Base-by-base conservation (phyloP, 2,888 invertebrate genomes). In the Rhagophthalmus giganteus region DNA sequence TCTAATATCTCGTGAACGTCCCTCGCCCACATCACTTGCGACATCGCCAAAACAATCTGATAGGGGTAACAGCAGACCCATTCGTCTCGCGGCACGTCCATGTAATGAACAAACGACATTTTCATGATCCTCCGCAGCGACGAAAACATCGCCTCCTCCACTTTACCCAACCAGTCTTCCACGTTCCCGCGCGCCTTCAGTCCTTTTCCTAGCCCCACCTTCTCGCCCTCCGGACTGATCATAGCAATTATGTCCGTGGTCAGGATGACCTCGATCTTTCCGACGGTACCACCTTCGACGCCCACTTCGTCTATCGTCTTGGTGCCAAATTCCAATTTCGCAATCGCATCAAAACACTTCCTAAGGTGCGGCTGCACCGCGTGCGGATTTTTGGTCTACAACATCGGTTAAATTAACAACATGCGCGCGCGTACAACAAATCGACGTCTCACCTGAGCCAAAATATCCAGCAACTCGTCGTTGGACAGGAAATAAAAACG, bases 101-200 rank as follows among this genome's bases (percentile, higher is more conserved):
- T 73, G 70, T 83, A 89, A 67, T 92, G 90, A 33, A 74, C 77
- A 14, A 92, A 80, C 0, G 90, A 85, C 8, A 72, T 71, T 68
- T 90, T 89, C 86, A 91, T 89, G 50, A 83, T 81, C 52, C 83
- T 82, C 58, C 86, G 85, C 3, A 93, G 79, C 0, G 90, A 86
- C 0, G 82, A 74, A 61, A 93, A 90, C 94, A 94, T 94, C 0
- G 88, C 86, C 40, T 91, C 88, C 69, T 94, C 94, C 1, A 94
- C 94, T 75, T 91, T 93, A 1, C 89, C 85, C 5, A 94, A 75
- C 94, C 94, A 94, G 65, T 93, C 90, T 74, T 94, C 94, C 0
- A 94, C 93, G 64, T 93, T 92, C 0, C 94, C 94, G 41, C 93
- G 80, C 0, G 90, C 91, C 74, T 91, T 93, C 5, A 87, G 77